Evolutionary conservation across 2,888 invertebrate genomes (phyloP).

Genomic region (Deilephila elpenor): DNA sequence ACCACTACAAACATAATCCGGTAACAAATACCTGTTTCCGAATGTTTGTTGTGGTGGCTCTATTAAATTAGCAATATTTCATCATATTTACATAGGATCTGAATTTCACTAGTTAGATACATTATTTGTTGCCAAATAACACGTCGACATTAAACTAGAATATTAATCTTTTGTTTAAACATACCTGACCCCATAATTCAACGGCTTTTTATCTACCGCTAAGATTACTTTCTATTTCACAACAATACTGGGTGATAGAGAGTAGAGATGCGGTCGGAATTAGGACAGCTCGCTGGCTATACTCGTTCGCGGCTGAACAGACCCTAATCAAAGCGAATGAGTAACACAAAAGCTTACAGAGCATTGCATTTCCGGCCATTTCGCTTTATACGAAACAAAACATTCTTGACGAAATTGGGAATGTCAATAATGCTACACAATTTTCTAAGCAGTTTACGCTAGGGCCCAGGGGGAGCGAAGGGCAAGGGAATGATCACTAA

Average conservation of each 20-base stretch:
- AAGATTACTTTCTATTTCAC: slow-evolving; percentile 1
- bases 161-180: no score
- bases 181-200: neutral
- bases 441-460: neutral
- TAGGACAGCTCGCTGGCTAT: neutral
- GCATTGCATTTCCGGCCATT: slow-evolving; percentile 18
- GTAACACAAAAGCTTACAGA: neutral
- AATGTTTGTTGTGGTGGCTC: no score
- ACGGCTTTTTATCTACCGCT: neutral
- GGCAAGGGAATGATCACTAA: neutral
- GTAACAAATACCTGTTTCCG: no score
- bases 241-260: slow-evolving; percentile 10
- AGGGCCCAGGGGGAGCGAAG: neutral
- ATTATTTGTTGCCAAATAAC: no score
- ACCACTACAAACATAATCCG: no score
- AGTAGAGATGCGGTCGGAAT: slow-evolving; percentile 6
- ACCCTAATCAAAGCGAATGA: slow-evolving; percentile 20
- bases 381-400: slow-evolving; percentile 19
- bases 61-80: no score
- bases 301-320: neutral
- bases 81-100: no score
- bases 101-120: no score
- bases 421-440: slow-evolving; percentile 10
- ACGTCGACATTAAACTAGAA: no score
- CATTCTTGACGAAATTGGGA: neutral